Base-by-base conservation (phyloP, 2,888 invertebrate genomes). In the Trileptium ribeirensis region DNA sequence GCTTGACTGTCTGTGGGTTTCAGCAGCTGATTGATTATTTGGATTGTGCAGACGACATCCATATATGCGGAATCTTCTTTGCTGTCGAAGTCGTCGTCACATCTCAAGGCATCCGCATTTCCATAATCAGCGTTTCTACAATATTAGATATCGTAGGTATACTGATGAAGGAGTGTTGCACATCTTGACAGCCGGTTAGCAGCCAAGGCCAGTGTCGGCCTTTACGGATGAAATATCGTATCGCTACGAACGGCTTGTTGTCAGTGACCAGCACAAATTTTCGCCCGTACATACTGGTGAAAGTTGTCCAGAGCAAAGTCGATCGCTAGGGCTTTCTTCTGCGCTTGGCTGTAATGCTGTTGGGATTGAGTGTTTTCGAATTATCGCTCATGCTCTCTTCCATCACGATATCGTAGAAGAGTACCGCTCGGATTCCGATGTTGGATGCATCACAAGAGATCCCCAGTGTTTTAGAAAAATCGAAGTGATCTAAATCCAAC, bases 281-380 rank as follows among this genome's bases (percentile, higher is more conserved):
- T n/a, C 83, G 74, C 3, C 86, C 87, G 82, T 82, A 86, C 40
- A 82, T 86, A 87, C 36, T 83, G 74, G 77, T 85, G 82, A 78
- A 86, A 86, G 74, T 81, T 83, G 38, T 70, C 8, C 33, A 31
- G 36, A 33, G n/a, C n/a, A n/a, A n/a, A n/a, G n/a, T n/a, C n/a
- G n/a, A n/a, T n/a, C n/a, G n/a, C n/a, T n/a, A n/a, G 36, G 15
- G 70, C 70, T 70, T 70, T 36, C 36, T 70, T 70, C 15, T 70
- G 33, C 29, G 36, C 36, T 70, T 70, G 70, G 8, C 33, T 36
- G 29, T 70, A 70, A 15, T 70, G 29, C 29, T n/a, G 8, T 70
- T 70, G 33, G 15, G 15, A 36, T 29, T 70, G 33, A 70, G 36
- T 19, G 70, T 36, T n/a, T 70, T 70, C 15, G 70, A 70, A 70